Evolutionary conservation across 2,797 vertebrate species (phyloP).

Genomic region (Pteronotus mesoamericanus): DNA sequence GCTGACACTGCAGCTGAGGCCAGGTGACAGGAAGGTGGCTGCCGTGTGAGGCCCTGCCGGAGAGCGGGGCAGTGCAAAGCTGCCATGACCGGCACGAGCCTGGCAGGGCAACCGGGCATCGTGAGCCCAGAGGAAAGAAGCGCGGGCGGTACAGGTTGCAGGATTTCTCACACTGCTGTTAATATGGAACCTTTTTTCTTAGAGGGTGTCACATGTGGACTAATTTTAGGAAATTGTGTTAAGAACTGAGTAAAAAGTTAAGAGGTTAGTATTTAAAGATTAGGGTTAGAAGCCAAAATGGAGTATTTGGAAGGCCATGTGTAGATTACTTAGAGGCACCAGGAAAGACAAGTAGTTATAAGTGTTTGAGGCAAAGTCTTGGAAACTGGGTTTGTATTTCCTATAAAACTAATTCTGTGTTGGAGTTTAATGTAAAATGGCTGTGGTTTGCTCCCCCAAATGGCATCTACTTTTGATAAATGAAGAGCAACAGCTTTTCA

Average conservation of each 20-base stretch:
- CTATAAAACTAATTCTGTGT: neutral
- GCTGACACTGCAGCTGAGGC: neutral
- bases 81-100: neutral
- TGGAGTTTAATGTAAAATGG: neutral
- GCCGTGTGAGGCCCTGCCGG: neutral
- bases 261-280: neutral
- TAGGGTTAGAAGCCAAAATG: neutral
- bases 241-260: neutral
- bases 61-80: neutral
- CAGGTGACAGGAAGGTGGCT: too few relatives aligned
- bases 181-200: neutral
- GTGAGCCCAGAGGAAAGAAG: neutral
- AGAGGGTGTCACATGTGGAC: neutral
- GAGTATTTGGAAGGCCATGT: neutral
- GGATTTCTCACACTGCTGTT: neutral
- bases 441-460: neutral
- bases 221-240: neutral
- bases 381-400: neutral
- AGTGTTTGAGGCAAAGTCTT: neutral
- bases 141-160: rapidly evolving
- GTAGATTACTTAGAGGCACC: too few relatives aligned
- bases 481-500: neutral
- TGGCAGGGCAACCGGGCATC: neutral
- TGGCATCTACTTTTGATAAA: neutral
- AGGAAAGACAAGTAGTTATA: neutral